Conservation (phyloP, 2,113 vertebrate genomes). For the Myrmophylax atrothorax region DNA sequence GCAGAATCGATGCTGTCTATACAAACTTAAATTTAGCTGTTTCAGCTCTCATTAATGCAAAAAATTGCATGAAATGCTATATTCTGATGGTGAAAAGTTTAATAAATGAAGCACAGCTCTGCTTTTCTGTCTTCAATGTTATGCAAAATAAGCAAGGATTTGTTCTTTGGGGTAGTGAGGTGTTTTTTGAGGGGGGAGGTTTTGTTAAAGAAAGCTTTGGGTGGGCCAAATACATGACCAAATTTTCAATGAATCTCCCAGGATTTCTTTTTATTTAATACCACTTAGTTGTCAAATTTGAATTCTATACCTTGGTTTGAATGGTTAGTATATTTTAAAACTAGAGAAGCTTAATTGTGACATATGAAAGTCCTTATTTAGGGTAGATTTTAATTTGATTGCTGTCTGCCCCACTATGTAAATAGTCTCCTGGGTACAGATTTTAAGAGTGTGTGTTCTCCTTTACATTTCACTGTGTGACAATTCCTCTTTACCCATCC, state of each 20-base stretch:
- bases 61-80: conserved; percentile 61
- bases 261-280: conserved; percentile 65
- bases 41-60: conserved; percentile 70
- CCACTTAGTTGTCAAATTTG: conserved; percentile 46
- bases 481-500: conserved; percentile 88
- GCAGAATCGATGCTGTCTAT: conserved; percentile 49
- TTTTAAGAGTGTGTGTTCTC: conserved; percentile 67
- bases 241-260: conserved; percentile 55
- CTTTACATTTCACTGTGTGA: conserved; percentile 83
- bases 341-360: conserved; percentile 75
- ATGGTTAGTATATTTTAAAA: conserved; percentile 71
- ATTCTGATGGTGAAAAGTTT: conserved; percentile 46
- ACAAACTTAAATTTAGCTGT: conserved; percentile 57
- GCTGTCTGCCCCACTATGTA: conserved; percentile 77
- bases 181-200: neutral
- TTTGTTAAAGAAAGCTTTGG: conserved; percentile 32
- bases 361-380: conserved; percentile 80
- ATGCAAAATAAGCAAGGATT: conserved; percentile 47
- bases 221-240: neutral
- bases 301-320: conserved; percentile 71
- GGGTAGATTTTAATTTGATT: conserved; percentile 78
- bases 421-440: conserved; percentile 77
- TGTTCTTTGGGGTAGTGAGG: neutral
- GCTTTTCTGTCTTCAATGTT: conserved; percentile 50
- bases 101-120: conserved; percentile 33